A percentile compares a stretch with the other conserved stretches of the same genome.
Conservation (phyloP, 1,140 invertebrate species). For the Marisa cornuarietis region DNA sequence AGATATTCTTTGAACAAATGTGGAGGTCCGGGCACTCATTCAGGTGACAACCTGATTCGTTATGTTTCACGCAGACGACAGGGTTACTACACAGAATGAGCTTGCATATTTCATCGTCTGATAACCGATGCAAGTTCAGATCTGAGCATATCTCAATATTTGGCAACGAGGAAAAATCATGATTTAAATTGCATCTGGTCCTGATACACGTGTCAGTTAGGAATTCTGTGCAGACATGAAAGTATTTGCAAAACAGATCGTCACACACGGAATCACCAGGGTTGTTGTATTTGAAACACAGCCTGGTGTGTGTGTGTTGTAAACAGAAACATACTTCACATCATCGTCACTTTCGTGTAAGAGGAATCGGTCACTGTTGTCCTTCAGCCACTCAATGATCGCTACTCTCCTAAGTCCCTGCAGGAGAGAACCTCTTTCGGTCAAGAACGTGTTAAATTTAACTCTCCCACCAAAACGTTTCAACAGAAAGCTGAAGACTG, state of each 20-base stretch:
- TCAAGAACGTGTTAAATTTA: not conserved
- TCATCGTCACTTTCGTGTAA: not conserved
- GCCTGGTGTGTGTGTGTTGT: not conserved
- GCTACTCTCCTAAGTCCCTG: not conserved
- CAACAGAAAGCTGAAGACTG: not conserved
- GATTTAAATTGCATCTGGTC: not conserved
- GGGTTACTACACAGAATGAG: not conserved
- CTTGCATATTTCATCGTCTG: not conserved
- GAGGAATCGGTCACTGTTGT: not conserved
- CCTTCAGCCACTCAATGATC: not conserved
- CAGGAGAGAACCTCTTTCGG: not conserved
- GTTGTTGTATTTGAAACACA: not conserved
- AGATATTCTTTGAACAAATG: not conserved
- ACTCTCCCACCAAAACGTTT: not conserved
- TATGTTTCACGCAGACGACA: not conserved
- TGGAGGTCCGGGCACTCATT: slow-evolving; percentile 4
- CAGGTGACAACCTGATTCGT: not conserved
- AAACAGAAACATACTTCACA: not conserved
- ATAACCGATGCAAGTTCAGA: not conserved
- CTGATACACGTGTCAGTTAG: not conserved
- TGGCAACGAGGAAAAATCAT: not conserved
- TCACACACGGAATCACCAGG: not conserved
- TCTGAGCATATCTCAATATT: not conserved
- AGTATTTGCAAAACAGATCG: not conserved
- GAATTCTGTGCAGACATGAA: not conserved